Evolutionary conservation across 1,140 invertebrate species (phyloP).

Genomic region (Diachasma alloeum): DNA sequence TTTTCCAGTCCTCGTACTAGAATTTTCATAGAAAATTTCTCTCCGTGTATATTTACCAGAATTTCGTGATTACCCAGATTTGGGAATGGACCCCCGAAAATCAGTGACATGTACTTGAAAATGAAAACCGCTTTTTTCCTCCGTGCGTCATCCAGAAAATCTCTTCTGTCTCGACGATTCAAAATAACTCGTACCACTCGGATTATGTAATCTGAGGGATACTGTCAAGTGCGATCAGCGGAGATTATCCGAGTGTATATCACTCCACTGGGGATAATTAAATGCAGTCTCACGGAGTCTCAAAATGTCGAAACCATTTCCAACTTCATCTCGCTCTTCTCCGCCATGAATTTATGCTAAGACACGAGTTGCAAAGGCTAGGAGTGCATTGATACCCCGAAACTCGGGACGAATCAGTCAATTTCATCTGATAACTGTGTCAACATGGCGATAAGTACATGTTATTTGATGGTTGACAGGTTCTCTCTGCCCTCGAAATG

Average conservation of each 20-base stretch:
- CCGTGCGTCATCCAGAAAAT: too few relatives aligned
- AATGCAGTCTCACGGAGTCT: slow-evolving; percentile 5
- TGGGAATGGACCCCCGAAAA: too few relatives aligned
- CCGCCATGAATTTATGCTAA: neutral
- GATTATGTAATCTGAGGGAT: neutral
- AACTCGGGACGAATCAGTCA: neutral
- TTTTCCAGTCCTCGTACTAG: too few relatives aligned
- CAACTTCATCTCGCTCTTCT: neutral
- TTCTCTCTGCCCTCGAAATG: neutral
- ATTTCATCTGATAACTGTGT: neutral
- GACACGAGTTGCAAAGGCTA: neutral
- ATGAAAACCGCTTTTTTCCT: too few relatives aligned
- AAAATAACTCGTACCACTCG: neutral
- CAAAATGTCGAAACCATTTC: neutral
- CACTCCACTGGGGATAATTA: slow-evolving; percentile 7
- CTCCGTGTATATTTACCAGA: too few relatives aligned
- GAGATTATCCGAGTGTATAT: slow-evolving; percentile 6
- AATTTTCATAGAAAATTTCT: too few relatives aligned
- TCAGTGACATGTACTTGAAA: too few relatives aligned
- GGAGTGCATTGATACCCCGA: neutral
- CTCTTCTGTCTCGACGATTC: neutral
- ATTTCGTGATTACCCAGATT: too few relatives aligned
- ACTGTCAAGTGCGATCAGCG: neutral
- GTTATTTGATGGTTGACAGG: neutral
- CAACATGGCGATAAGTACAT: too few relatives aligned